Base-by-base conservation (phyloP, 1,140 invertebrate species). In the Ostrea edulis region DNA sequence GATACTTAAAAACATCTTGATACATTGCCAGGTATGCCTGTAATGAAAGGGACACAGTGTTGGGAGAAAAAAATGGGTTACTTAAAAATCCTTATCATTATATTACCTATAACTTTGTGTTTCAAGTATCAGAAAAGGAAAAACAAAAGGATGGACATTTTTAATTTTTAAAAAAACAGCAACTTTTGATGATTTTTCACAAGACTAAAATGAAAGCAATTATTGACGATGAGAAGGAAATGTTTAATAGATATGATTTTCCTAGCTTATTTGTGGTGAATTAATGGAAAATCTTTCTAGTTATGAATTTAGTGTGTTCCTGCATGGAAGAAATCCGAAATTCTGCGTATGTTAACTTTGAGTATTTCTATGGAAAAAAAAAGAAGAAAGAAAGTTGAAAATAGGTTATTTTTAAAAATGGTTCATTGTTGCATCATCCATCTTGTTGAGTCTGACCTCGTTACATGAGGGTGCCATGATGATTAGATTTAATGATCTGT, bases 11-110 rank as follows among this genome's bases (percentile, higher is more conserved):
- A 55, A 62, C 83, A 58, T 62, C 52, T 84, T 52, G 35, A 62
- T 84, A 62, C 44, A 84, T 84, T 52, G 14, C 68, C 68, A 84
- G 83, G 83, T 84, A 84, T 84, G 83, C 83, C 83, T 84, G 83
- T 71, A 71, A 71, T 71, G 68, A 71, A 71, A 71, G 68, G 68
- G 25, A 71, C 68, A 71, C 68, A 20, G 58, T 71, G 68, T 71
- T 71, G 68, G 68, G 68, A 25, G 5, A 58, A 58, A 58, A 20
- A 58, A 58, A 58, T 58, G 68, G 29, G 22, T 71, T 71, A 3
- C 3, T 12, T 44, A 44, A 44, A 12, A 25, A 29, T 25, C 22
- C 8, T 68, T 68, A 22, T 7, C 25, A n/a, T n/a, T 68, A 11
- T 68, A 5, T 68, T n/a, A 25, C 25, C 9, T 22, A 68, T 9